Evolutionary conservation across 2,113 vertebrate genomes (phyloP), one percentile per base, ranked within the genome.

Genomic region (Struthio camelus): DNA sequence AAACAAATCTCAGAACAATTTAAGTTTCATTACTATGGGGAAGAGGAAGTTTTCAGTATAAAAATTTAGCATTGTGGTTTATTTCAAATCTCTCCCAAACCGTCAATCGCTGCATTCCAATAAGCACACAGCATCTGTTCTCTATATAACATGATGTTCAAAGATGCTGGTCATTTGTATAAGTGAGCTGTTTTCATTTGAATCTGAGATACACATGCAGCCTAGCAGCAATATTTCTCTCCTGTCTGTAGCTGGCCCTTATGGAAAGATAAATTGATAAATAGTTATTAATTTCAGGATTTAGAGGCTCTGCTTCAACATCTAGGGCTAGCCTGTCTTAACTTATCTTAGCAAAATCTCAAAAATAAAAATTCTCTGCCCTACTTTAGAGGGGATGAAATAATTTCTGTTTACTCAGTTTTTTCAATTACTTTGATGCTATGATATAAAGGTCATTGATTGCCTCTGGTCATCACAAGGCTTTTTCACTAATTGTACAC

Each of bases 241-340:
- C 40, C 87, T 80, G 77, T 18, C 87, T 94, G 87, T 61, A 89
- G 65, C 19, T 80, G 86, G 38, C 81, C 36, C 12, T 92, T 72
- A 66, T 27, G 76, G 84, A 78, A 79, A 59, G 62, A 87, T 70
- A 69, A 58, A 89, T 87, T 62, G 73, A 85, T 96, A 70, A 91
- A 82, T 95, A 96, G 62, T 85, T 94, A 82, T 85, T 40, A 58
- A 46, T 30, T 91, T 73, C 80, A 92, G 95, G 93, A 94, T 94
- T 95, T 95, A 83, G 87, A 94, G 67, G 87, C 91, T 95, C 76
- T 95, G 59, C 64, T 85, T 89, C 86, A 94, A 94, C 79, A 91
- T 82, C 53, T 51, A 61, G 78, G 94, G 78, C 75, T 91, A 78
- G 59, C 51, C 32, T 5, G 75, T 64, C 85, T 91, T 85, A 91